Conservation (phyloP, 2,888 invertebrate genomes). For the Lithophane leautieri region DNA sequence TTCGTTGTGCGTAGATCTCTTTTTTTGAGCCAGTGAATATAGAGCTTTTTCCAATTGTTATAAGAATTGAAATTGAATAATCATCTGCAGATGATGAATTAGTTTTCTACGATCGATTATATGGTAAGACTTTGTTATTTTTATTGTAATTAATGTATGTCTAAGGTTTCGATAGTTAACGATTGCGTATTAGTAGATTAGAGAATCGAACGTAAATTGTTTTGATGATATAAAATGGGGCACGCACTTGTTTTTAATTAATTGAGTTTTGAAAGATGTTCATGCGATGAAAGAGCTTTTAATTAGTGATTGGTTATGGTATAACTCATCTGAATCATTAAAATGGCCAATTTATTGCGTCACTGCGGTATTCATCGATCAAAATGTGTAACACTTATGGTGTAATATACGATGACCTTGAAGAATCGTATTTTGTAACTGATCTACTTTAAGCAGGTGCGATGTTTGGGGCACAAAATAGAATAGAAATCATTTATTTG, state of each 20-base stretch:
- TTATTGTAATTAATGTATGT: slow-evolving; percentile 45
- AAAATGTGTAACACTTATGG: slow-evolving; percentile 15
- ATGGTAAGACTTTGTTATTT: slow-evolving; percentile 47
- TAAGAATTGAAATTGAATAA: slow-evolving; percentile 16
- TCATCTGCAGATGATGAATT: neutral
- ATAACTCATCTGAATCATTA: slow-evolving; percentile 29
- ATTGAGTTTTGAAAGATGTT: slow-evolving; percentile 39
- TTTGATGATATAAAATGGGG: slow-evolving; percentile 47
- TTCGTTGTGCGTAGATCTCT: slow-evolving; percentile 6
- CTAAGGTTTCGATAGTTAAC: slow-evolving; percentile 52
- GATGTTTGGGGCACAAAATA: neutral
- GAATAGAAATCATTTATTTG: no score
- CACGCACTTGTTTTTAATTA: slow-evolving; percentile 36
- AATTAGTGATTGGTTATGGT: slow-evolving; percentile 39
- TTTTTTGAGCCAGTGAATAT: neutral
- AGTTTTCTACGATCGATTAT: slow-evolving; percentile 34
- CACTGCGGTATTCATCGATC: slow-evolving; percentile 6
- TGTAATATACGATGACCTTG: neutral
- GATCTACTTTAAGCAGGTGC: neutral
- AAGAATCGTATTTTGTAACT: slow-evolving; percentile 9
- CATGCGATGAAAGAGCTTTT: slow-evolving; percentile 35
- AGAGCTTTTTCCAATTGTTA: neutral
- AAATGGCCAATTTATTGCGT: slow-evolving; percentile 14
- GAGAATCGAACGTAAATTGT: slow-evolving; percentile 48
- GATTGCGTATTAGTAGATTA: slow-evolving; percentile 52